Evolutionary conservation across 64 coral and sea anemone species (phyloP), one percentile per base, ranked within the genome.

Genomic region (Montipora capricornis): DNA sequence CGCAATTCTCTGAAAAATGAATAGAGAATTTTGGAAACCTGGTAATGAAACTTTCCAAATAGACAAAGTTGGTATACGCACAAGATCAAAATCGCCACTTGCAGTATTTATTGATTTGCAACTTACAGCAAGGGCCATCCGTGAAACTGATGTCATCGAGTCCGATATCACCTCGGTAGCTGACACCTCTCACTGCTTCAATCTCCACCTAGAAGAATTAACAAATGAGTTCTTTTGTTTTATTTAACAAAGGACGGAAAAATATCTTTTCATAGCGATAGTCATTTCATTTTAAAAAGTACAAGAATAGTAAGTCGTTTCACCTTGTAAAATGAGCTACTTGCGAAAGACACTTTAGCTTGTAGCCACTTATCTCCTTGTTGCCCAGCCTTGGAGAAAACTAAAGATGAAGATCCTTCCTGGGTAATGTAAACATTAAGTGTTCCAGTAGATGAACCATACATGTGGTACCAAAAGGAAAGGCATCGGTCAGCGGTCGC

Each of bases 391-490:
- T 68, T 83, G 67, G 73, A 89, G 87, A 80, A 96, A 75, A 94
- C 77, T 80, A 80, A 24, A 6, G 29, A 67, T 24, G 15, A 24
- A 3, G 19, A 67, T 1, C 17, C 20, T 24, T 58, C 49, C 29
- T 55, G 13, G 2, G 44, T 80, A 49, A 90, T 47, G 49, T 81
- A 94, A 13, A 96, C 91, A 75, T 89, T 74, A 5, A 96, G 76
- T 1, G 20, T 47, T 13, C 91, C 95, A 44, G 85, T 89, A 74
- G 46, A 76, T 45, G 91, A 84, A 15, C 95, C 95, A 64, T 94
- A 81, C 95, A 96, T 96, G 81, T 91, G 76, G 52, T 96, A 96
- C 87, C 87, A 94, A 66, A 96, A 96, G 0, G 87, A 89, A n/a
- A 96, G 53, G 68, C 95, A 96, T 15, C 81, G 91, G 15, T 74